A percentile compares a stretch with the other conserved stretches of the same genome.
phyloP scores from a whole-genome alignment of 2,113 vertebrate species.

The Nothoprocta perdicaria region DNA sequence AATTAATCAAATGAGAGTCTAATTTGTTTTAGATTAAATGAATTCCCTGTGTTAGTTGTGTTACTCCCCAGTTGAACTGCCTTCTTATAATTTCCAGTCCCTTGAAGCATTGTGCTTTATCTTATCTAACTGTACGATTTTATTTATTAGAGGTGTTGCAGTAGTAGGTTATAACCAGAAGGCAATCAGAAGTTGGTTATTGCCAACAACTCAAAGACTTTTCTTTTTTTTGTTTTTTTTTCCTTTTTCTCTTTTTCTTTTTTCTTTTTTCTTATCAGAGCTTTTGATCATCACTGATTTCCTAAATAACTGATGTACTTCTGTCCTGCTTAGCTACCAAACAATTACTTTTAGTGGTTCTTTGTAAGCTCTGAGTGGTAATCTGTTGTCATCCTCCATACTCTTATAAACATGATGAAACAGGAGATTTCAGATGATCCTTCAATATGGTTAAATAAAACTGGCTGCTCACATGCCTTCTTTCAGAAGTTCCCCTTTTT shows the following conservation, averaged over 20 bases:
- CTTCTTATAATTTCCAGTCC: constrained; percentile 41
- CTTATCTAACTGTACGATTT: constrained; percentile 49
- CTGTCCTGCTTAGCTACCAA: background rate
- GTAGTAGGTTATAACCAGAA: constrained; percentile 26
- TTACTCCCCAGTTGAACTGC: constrained; percentile 49
- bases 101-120: constrained; percentile 35
- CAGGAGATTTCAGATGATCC: background rate
- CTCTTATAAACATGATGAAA: background rate
- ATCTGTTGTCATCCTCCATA: background rate
- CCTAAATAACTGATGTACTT: background rate
- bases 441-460: background rate
- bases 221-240: background rate
- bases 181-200: constrained; percentile 28
- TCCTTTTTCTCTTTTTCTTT: background rate
- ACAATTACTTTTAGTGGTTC: background rate
- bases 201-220: background rate
- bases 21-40: constrained; percentile 60
- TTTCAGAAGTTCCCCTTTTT: constrained; percentile 17
- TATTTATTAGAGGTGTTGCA: constrained; percentile 55
- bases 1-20: constrained; percentile 62
- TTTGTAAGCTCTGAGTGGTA: background rate
- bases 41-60: constrained; percentile 36
- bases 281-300: background rate
- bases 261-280: background rate
- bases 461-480: background rate